Evolutionary conservation across 2,888 invertebrate genomes (phyloP).

Genomic region (Luperina testacea): DNA sequence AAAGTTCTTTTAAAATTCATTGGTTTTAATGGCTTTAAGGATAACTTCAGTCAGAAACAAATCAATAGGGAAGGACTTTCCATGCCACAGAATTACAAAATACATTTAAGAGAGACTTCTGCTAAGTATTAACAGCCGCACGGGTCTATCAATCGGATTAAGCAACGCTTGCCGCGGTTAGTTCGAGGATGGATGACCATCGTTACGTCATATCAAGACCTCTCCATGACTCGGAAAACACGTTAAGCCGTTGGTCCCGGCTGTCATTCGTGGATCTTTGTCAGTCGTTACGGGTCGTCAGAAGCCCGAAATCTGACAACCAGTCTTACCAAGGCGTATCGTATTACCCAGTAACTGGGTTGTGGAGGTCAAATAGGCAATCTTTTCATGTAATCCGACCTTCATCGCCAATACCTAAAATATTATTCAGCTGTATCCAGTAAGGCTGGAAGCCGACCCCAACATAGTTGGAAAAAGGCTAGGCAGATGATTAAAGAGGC

Average conservation of each 20-base stretch:
- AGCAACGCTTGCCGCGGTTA: background rate
- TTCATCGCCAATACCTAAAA: background rate
- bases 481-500: conserved; percentile 5
- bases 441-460: background rate
- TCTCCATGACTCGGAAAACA: background rate
- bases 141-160: background rate
- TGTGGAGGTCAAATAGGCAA: background rate
- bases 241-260: background rate
- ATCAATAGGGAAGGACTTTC: conserved; percentile 6
- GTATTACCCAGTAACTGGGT: background rate
- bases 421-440: background rate
- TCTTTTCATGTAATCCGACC: background rate
- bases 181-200: background rate
- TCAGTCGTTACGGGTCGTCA: background rate
- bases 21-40: background rate
- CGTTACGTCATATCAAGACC: background rate
- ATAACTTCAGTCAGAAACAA: background rate
- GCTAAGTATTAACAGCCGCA: background rate
- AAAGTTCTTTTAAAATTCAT: conserved; percentile 23
- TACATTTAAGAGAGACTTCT: conserved; percentile 1
- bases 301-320: background rate
- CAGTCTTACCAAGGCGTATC: background rate
- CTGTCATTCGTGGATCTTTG: background rate
- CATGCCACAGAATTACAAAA: conserved; percentile 30
- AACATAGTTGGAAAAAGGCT: background rate